These are phyloP conservation scores for Aphyosemion australe DNA, from an alignment of 2,113 vertebrate genomes.

Conservation along the genomic window DNA sequence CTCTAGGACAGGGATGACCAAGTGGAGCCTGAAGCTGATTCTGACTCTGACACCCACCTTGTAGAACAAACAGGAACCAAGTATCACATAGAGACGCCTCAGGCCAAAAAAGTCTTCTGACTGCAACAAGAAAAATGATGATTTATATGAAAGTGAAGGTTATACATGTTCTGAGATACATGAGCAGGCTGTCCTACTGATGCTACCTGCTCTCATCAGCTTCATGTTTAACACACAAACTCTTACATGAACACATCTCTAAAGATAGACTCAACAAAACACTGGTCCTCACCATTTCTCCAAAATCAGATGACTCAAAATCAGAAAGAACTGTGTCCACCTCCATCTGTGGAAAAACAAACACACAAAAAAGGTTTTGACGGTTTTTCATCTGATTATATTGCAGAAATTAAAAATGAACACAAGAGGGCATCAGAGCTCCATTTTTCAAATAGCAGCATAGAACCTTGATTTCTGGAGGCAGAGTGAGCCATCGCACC, in stretches of 20 bases:
- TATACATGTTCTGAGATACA: neutral
- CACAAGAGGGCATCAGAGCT: slow-evolving; percentile 42
- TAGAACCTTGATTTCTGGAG: slow-evolving; percentile 87
- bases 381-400: no score
- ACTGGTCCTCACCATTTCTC: slow-evolving; percentile 90
- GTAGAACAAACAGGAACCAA: slow-evolving; percentile 95
- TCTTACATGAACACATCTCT: no score
- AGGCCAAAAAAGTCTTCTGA: slow-evolving; percentile 93
- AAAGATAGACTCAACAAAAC: neutral
- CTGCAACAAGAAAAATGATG: slow-evolving; percentile 63
- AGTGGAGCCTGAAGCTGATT: neutral
- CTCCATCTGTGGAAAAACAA: slow-evolving; percentile 83
- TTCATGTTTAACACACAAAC: no score
- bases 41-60: slow-evolving; percentile 82
- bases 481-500: slow-evolving; percentile 87
- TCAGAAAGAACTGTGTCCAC: slow-evolving; percentile 90
- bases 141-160: neutral
- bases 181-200: no score
- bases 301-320: slow-evolving; percentile 95
- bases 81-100: slow-evolving; percentile 89
- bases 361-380: neutral
- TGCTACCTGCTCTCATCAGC: no score
- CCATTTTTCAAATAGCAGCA: neutral
- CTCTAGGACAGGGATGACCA: no score
- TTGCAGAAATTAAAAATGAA: neutral